Conservation (phyloP, 2,797 vertebrate species). For the Okamejei kenojei region DNA sequence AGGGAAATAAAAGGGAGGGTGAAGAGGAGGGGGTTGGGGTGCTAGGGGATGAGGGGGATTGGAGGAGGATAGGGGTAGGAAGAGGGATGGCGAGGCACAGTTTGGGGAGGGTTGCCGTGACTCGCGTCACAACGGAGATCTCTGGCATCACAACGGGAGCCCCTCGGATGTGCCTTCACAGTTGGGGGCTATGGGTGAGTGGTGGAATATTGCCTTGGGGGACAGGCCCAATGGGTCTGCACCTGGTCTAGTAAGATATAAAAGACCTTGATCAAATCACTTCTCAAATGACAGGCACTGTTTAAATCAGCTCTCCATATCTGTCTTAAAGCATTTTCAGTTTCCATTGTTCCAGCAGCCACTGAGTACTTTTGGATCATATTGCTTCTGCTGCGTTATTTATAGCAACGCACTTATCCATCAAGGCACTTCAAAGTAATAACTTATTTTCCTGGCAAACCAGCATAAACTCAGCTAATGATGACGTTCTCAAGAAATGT, state of each 20-base stretch:
- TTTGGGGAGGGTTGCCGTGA: too few species aligned
- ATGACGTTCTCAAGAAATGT: background rate
- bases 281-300: background rate
- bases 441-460: constrained; percentile 58
- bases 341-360: background rate
- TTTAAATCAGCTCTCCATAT: background rate
- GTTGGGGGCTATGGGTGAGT: too few species aligned
- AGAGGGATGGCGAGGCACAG: too few species aligned
- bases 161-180: too few species aligned
- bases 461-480: constrained; percentile 52
- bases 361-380: constrained; percentile 49
- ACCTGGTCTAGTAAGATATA: background rate
- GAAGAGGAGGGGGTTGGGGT: too few species aligned
- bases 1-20: too few species aligned
- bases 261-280: background rate
- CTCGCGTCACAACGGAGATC: too few species aligned
- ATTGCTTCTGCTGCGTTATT: constrained; percentile 59
- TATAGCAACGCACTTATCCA: constrained; percentile 67
- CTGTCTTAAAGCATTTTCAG: background rate
- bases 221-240: too few species aligned
- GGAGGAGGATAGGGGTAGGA: too few species aligned
- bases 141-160: too few species aligned
- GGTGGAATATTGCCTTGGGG: too few species aligned
- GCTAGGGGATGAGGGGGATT: too few species aligned
- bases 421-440: constrained; percentile 66